Conservation (phyloP, 2,888 invertebrate genomes). For the Ceratothoa steindachneri region DNA sequence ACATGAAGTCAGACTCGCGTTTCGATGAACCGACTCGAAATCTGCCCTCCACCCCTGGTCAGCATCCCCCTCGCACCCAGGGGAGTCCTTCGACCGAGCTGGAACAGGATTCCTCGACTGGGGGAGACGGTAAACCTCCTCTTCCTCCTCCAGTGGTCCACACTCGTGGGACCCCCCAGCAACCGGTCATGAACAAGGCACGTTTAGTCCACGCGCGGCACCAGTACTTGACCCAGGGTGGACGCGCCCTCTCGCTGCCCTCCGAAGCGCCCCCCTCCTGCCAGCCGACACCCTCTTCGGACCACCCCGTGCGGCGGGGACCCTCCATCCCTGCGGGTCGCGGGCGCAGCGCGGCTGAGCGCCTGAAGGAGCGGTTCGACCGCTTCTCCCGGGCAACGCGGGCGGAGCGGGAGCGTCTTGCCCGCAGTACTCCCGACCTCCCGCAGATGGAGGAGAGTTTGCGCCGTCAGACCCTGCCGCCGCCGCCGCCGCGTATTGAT, state of each 20-base stretch:
- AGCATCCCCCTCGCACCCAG: too few species aligned
- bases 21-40: too few species aligned
- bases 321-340: neutral
- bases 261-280: conserved; percentile 8
- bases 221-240: conserved; percentile 43
- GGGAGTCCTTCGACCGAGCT: too few species aligned
- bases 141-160: conserved; percentile 25
- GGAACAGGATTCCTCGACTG: neutral
- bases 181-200: conserved; percentile 34
- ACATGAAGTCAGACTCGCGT: too few species aligned
- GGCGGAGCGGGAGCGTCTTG: conserved; percentile 46
- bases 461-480: conserved; percentile 32
- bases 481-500: conserved; percentile 54
- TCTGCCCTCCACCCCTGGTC: too few species aligned
- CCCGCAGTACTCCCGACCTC: conserved; percentile 53
- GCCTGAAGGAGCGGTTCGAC: conserved; percentile 43
- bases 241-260: conserved; percentile 25
- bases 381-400: conserved; percentile 43
- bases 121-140: conserved; percentile 17
- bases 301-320: conserved; percentile 1
- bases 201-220: conserved; percentile 42
- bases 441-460: conserved; percentile 43
- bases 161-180: conserved; percentile 33
- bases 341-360: conserved; percentile 26
- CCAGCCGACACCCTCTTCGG: neutral